Evolutionary conservation across 1,140 invertebrate genomes (phyloP), one percentile per base, ranked within the genome.

Genomic region (Matsumurasca onukii): DNA sequence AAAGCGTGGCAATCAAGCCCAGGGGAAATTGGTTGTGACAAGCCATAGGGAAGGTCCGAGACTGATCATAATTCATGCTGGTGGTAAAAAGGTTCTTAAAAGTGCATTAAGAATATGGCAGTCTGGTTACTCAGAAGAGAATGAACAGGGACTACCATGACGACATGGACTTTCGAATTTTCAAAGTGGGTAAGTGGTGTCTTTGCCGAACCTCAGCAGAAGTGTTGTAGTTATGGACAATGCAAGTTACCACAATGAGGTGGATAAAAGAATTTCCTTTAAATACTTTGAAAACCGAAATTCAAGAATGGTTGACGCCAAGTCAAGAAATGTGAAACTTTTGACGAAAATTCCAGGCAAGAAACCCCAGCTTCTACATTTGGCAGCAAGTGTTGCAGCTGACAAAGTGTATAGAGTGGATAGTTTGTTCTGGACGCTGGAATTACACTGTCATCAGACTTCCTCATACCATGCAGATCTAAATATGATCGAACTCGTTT

Each of bases 121-220:
- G n/a, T n/a, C n/a, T n/a, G n/a, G 17, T 9, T 17, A 22, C n/a
- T 51, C 49, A 27, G 57, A 55, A 55, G 20, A 55, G 24, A 55
- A 5, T 12, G 9, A 27, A 22, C 3, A 29, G 3, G 2, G 57
- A 61, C 29, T 61, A 61, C 30, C 57, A 29, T 27, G 57, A 61
- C 29, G 57, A 61, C 3, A 61, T 61, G 57, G 30, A 61, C 30
- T 61, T 29, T 20, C 2, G 30, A 61, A 22, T 61, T 61, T 29
- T 27, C 24, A 61, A 61, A 61, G 25, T 61, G 57, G 25, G 57
- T 61, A 3, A n/a, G 12, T 2, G 24, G 12, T 12, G 12, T n/a
- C 25, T 3, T 29, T 31, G 5, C 57, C 57, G 5, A 61, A 61
- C 29, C 25, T 61, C 57, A 9, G 24, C 57, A 3, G 3, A 61